These are phyloP conservation scores for Drosophila neutralis DNA, from an alignment of 2,888 invertebrate genomes.

Conservation along the genomic window DNA sequence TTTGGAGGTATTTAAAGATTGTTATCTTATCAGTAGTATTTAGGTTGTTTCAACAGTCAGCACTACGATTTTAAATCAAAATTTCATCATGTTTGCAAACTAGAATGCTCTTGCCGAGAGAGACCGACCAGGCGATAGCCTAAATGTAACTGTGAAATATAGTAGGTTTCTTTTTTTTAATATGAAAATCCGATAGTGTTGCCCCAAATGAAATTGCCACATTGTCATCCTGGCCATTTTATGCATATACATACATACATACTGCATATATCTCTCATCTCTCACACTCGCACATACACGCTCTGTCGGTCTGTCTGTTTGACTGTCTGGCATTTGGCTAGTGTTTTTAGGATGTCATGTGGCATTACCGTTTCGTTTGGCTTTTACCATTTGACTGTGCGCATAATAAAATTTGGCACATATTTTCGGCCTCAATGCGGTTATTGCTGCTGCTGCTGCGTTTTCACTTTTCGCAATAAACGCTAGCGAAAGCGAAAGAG, in stretches of 20 bases:
- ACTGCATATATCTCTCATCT: background rate
- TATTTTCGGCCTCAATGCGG: slow-evolving; percentile 69
- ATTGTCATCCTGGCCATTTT: background rate
- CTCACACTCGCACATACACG: background rate
- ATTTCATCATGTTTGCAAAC: background rate
- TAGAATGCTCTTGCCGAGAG: background rate
- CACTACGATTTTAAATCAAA: too few species aligned
- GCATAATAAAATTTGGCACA: slow-evolving; percentile 76
- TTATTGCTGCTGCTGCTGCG: slow-evolving; percentile 49
- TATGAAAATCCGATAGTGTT: background rate
- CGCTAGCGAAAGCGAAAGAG: background rate
- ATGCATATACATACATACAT: background rate
- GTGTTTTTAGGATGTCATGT: slow-evolving; percentile 40
- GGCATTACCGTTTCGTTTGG: slow-evolving; percentile 58
- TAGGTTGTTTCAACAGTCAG: background rate
- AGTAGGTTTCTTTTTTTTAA: background rate
- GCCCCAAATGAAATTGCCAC: slow-evolving; percentile 7
- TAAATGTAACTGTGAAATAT: background rate
- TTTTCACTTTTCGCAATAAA: slow-evolving; percentile 55
- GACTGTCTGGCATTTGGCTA: slow-evolving; percentile 12
- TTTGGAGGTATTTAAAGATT: background rate
- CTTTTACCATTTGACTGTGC: slow-evolving; percentile 74
- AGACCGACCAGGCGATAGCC: background rate
- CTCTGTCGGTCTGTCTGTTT: background rate
- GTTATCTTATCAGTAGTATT: background rate